These are phyloP conservation scores for Lottia gigantea DNA, from an alignment of 2,888 invertebrate species.

Conservation along the genomic window DNA sequence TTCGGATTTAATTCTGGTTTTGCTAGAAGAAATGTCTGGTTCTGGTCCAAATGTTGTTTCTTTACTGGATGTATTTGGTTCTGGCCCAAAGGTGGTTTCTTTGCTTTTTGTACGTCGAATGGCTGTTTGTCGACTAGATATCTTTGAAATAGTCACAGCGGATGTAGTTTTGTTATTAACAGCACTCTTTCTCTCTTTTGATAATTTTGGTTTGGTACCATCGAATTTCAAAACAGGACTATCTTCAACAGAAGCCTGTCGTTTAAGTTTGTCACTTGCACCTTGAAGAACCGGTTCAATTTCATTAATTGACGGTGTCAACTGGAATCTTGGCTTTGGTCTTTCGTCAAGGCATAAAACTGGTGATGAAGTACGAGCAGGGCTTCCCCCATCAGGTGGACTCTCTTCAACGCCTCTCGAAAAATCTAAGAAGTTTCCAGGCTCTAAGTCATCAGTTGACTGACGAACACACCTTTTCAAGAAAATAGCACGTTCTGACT, in stretches of 20 bases:
- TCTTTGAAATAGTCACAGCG: background rate
- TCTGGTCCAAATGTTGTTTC: conserved; percentile 5
- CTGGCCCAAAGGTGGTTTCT: background rate
- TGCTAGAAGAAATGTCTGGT: background rate
- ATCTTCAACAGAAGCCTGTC: background rate
- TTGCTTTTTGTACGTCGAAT: background rate
- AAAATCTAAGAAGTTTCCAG: background rate
- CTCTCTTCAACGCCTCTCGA: conserved; percentile 3
- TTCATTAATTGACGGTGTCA: background rate
- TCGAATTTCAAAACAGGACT: background rate
- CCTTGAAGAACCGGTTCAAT: background rate
- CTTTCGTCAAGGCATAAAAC: background rate
- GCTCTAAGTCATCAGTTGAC: background rate
- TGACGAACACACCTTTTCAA: background rate
- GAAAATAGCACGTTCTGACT: background rate
- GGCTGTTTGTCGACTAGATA: background rate
- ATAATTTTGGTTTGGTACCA: background rate
- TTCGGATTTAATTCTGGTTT: background rate
- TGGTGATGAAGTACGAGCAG: background rate
- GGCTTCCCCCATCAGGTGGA: conserved; percentile 3
- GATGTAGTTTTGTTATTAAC: background rate
- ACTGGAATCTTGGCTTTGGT: background rate
- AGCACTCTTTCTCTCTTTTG: background rate
- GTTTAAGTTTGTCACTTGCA: background rate
- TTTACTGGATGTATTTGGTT: conserved; percentile 5